A percentile compares a stretch with the other conserved stretches of the same genome.
phyloP scores from a whole-genome alignment of 2,113 vertebrate genomes.

The Columba janthina region DNA sequence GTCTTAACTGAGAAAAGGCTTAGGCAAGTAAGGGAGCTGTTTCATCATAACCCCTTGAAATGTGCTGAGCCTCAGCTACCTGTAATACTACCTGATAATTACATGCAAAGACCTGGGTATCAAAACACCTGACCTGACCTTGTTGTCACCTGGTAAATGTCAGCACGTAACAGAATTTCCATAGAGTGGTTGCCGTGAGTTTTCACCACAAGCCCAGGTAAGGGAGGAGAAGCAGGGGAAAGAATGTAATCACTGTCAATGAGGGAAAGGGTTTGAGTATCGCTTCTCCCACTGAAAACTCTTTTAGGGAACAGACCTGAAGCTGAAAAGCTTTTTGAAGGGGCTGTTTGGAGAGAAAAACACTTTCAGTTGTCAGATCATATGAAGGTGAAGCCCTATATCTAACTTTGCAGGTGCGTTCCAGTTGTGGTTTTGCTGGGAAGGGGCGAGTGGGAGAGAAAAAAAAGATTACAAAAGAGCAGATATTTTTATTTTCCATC shows the following conservation, averaged over 20 bases:
- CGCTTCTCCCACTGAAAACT: neutral
- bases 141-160: constrained; percentile 74
- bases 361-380: neutral
- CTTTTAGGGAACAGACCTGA: neutral
- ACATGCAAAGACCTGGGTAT: constrained; percentile 67
- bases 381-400: neutral
- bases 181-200: neutral
- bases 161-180: constrained; percentile 67
- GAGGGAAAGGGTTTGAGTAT: neutral
- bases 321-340: neutral
- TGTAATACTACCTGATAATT: constrained; percentile 75
- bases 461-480: neutral
- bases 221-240: constrained; percentile 2
- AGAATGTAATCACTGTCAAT: neutral
- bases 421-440: neutral
- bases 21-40: constrained; percentile 9
- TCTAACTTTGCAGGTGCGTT: neutral
- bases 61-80: constrained; percentile 54
- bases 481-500: neutral
- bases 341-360: constrained; percentile 9
- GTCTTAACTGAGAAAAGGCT: neutral
- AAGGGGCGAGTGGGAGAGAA: neutral
- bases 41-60: constrained; percentile 50
- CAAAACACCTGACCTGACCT: constrained; percentile 63
- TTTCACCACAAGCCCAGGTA: constrained; percentile 24